These are phyloP conservation scores for Stictocephala bisonia DNA, from an alignment of 2,888 invertebrate genomes.

Conservation along the genomic window DNA sequence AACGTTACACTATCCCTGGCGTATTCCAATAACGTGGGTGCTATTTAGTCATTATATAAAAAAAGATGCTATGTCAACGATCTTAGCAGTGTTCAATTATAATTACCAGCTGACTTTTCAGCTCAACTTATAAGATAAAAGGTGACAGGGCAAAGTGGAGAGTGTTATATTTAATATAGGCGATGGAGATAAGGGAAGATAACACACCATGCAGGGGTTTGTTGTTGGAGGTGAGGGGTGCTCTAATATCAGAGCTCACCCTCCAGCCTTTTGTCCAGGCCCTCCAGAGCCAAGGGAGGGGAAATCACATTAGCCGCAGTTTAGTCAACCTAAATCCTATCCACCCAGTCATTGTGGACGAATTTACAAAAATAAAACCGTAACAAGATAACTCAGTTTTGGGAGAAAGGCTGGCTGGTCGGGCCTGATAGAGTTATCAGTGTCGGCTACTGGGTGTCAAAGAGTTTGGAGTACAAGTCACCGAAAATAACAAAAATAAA, in stretches of 20 bases:
- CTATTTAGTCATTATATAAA: too few relatives aligned
- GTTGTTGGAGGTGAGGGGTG: conserved; percentile 27
- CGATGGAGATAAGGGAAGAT: conserved; percentile 26
- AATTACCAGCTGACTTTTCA: too few relatives aligned
- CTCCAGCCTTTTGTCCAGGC: conserved; percentile 18
- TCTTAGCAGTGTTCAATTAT: too few relatives aligned
- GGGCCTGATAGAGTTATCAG: background rate
- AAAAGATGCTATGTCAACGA: too few relatives aligned
- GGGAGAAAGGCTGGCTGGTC: background rate
- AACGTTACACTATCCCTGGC: too few relatives aligned
- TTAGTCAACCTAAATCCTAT: conserved; percentile 33
- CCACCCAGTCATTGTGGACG: background rate
- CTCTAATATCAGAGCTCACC: conserved; percentile 25
- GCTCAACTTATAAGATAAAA: background rate
- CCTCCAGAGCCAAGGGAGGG: background rate
- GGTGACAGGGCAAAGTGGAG: conserved; percentile 9
- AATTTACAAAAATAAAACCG: conserved; percentile 3
- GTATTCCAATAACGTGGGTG: too few relatives aligned
- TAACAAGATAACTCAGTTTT: conserved; percentile 19
- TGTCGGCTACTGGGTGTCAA: too few relatives aligned
- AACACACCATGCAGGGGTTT: background rate
- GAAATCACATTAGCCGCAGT: conserved; percentile 22
- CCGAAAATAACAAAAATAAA: too few relatives aligned
- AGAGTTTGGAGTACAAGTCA: too few relatives aligned
- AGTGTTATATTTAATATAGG: conserved; percentile 26